Evolutionary conservation across 1,140 invertebrate species (phyloP).

Genomic region (Chelonus insularis): DNA sequence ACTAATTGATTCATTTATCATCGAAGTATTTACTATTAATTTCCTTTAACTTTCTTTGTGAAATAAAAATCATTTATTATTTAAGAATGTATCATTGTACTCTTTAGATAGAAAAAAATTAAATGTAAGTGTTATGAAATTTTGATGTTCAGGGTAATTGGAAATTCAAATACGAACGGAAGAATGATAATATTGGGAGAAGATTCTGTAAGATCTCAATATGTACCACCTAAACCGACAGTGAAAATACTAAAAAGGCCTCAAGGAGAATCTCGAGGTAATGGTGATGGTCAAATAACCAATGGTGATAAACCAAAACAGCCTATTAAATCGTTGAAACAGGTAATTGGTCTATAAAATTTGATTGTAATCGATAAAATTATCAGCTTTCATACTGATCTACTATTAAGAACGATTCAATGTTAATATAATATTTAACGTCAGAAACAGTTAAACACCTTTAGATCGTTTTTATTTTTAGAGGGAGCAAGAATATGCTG

Average conservation of each 20-base stretch:
- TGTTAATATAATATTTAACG: too few relatives aligned
- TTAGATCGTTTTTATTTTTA: constrained; percentile 38
- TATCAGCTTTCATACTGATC: not conserved
- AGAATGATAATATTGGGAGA: constrained; percentile 57
- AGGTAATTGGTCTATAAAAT: too few relatives aligned
- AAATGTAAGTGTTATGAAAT: constrained; percentile 14
- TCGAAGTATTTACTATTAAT: too few relatives aligned
- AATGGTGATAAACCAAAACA: constrained; percentile 72
- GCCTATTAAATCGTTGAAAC: constrained; percentile 82
- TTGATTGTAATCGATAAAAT: too few relatives aligned
- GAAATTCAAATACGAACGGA: constrained; percentile 40
- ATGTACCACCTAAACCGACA: constrained; percentile 71
- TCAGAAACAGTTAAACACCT: too few relatives aligned
- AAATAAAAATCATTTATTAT: too few relatives aligned
- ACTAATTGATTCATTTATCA: too few relatives aligned
- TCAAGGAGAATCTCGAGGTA: constrained; percentile 54
- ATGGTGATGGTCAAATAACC: constrained; percentile 50
- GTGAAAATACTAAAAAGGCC: constrained; percentile 84
- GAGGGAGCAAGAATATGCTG: constrained; percentile 85
- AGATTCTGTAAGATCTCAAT: constrained; percentile 58
- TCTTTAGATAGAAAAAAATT: not conserved
- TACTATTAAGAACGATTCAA: too few relatives aligned
- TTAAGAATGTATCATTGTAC: not conserved
- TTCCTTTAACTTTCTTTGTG: too few relatives aligned
- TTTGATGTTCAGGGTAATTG: constrained; percentile 38